A percentile compares a stretch with the other conserved stretches of the same genome.
Conservation (phyloP, 1,140 invertebrate species). For the Ceratitis capitata region DNA sequence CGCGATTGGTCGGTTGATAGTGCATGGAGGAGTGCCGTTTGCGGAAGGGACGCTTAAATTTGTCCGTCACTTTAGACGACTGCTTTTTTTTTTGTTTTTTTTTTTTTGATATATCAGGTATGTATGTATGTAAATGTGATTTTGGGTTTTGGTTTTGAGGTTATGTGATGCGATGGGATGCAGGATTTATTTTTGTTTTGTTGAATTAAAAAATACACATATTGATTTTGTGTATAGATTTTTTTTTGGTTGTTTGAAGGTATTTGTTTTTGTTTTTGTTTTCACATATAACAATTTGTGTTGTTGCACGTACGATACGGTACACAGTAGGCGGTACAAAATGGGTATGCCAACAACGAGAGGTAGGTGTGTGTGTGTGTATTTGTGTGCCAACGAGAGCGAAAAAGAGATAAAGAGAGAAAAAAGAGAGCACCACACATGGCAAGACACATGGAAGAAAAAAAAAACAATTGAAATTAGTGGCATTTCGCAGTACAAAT, state of each 20-base stretch:
- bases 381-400: slow-evolving; percentile 28
- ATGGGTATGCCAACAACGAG: slow-evolving; percentile 47
- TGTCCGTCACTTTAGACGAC: slow-evolving; percentile 87
- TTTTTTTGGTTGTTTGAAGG: not conserved
- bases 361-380: slow-evolving; percentile 45
- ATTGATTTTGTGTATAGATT: not conserved
- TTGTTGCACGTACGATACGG: not conserved
- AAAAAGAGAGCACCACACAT: slow-evolving; percentile 43
- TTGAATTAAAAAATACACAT: not conserved
- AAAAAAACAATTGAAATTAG: slow-evolving; percentile 45
- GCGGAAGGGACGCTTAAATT: slow-evolving; percentile 87
- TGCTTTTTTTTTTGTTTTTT: slow-evolving; percentile 62
- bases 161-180: not conserved
- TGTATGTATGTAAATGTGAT: too few relatives aligned
- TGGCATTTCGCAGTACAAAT: slow-evolving; percentile 31
- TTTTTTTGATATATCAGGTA: not conserved
- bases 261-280: too few relatives aligned
- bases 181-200: not conserved
- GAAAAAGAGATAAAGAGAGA: slow-evolving; percentile 41
- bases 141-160: not conserved
- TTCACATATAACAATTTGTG: not conserved
- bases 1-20: slow-evolving; percentile 85
- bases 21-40: slow-evolving; percentile 87
- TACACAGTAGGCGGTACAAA: slow-evolving; percentile 44
- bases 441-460: slow-evolving; percentile 40